Conservation (phyloP, 2,888 invertebrate genomes). For the Hydraecia micacea region DNA sequence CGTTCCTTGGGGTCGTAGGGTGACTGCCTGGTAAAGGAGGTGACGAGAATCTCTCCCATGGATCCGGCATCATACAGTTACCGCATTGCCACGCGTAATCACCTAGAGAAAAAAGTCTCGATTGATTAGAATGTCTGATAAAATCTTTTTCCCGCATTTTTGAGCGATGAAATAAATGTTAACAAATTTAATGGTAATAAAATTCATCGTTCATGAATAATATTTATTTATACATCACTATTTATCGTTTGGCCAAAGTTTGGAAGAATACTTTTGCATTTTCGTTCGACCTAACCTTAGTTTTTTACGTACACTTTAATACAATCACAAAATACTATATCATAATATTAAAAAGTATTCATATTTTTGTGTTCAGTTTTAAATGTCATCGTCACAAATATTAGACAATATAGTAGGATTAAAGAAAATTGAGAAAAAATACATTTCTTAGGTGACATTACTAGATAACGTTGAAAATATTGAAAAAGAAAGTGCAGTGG, state of each 20-base stretch:
- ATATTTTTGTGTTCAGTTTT: conserved; percentile 50
- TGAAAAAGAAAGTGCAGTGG: conserved; percentile 47
- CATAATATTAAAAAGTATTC: conserved; percentile 62
- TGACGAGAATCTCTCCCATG: conserved; percentile 81
- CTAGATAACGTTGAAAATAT: conserved; percentile 29
- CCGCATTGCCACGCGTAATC: conserved; percentile 83
- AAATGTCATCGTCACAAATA: conserved; percentile 30
- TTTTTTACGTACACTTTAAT: conserved; percentile 69
- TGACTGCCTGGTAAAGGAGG: conserved; percentile 78
- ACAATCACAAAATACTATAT: conserved; percentile 75
- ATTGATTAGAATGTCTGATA: conserved; percentile 6
- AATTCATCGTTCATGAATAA: conserved; percentile 76
- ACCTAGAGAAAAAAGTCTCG: conserved; percentile 73
- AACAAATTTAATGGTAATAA: conserved; percentile 47
- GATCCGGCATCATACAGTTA: conserved; percentile 80
- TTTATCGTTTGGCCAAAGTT: conserved; percentile 85
- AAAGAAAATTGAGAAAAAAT: conserved; percentile 53
- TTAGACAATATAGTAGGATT: conserved; percentile 41
- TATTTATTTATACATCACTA: conserved; percentile 88
- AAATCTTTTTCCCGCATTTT: not conserved
- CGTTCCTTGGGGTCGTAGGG: conserved; percentile 82
- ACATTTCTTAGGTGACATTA: conserved; percentile 43
- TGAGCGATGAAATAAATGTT: conserved; percentile 6
- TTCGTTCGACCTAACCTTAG: conserved; percentile 75
- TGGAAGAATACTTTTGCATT: conserved; percentile 84